A percentile compares a stretch with the other conserved stretches of the same genome.
Conservation (phyloP, 1,140 invertebrate genomes). For the Carcinoscorpius rotundicauda region DNA sequence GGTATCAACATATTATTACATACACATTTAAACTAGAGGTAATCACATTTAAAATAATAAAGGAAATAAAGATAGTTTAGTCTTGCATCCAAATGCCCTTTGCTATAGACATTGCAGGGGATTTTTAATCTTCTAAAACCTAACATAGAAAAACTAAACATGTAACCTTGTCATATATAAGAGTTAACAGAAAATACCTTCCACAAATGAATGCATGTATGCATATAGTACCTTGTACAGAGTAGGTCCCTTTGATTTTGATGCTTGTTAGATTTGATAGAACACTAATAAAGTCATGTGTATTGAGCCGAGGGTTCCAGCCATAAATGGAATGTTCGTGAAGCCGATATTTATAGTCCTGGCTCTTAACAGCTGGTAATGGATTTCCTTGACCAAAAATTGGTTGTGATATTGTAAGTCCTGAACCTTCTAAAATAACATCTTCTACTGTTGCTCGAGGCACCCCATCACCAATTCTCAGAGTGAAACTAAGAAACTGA, state of each 20-base stretch:
- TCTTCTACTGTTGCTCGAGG: constrained; percentile 60
- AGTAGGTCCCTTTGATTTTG: constrained; percentile 85
- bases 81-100: too few species aligned
- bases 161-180: too few species aligned
- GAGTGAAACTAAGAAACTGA: constrained; percentile 75
- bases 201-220: too few species aligned
- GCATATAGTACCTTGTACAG: constrained; percentile 43
- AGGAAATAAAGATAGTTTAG: too few species aligned
- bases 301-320: constrained; percentile 75
- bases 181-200: too few species aligned
- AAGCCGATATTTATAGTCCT: constrained; percentile 66
- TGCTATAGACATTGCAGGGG: too few species aligned
- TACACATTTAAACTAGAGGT: too few species aligned
- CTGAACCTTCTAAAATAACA: constrained; percentile 75
- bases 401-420: constrained; percentile 62
- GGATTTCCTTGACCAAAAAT: constrained; percentile 86
- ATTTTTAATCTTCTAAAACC: too few species aligned
- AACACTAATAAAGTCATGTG: constrained; percentile 79
- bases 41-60: too few species aligned
- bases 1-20: too few species aligned
- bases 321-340: constrained; percentile 83
- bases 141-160: too few species aligned
- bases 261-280: constrained; percentile 86
- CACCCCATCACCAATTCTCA: constrained; percentile 66
- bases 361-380: constrained; percentile 53